A percentile compares a stretch with the other conserved stretches of the same genome.
These are phyloP conservation scores for Ptychodera flava DNA, from an alignment of 35 echinoderm and acorn worm species.

Conservation along the genomic window DNA sequence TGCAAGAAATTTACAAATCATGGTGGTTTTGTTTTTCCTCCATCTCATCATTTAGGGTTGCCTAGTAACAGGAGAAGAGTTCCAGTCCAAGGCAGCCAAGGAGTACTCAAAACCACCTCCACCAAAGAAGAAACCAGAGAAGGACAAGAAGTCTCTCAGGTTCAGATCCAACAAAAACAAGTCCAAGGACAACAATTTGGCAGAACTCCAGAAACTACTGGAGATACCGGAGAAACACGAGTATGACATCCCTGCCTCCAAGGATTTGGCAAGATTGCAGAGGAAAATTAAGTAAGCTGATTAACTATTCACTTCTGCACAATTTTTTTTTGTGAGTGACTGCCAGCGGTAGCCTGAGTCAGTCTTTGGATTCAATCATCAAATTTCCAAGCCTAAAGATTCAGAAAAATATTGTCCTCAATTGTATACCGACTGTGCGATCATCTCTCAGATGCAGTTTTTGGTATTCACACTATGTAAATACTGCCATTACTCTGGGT, in stretches of 20 bases:
- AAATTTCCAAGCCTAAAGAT: background rate
- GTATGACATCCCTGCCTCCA: constrained; percentile 80
- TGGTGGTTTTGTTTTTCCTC: too few species aligned
- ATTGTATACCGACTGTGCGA: background rate
- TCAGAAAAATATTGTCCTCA: background rate
- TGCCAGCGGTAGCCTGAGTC: background rate
- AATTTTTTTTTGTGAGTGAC: background rate
- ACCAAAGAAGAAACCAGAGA: constrained; percentile 26
- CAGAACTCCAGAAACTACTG: constrained; percentile 65
- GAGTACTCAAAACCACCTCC: constrained; percentile 55
- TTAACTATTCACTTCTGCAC: background rate
- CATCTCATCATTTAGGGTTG: too few species aligned
- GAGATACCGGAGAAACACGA: constrained; percentile 63
- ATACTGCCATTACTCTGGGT: too few species aligned
- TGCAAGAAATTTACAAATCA: too few species aligned
- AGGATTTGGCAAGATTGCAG: constrained; percentile 43
- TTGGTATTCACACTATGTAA: background rate
- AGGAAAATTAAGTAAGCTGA: constrained; percentile 80
- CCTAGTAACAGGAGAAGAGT: constrained; percentile 56
- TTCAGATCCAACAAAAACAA: constrained; percentile 20
- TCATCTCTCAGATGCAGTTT: background rate
- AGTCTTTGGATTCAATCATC: background rate
- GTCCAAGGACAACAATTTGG: constrained; percentile 37
- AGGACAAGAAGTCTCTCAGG: constrained; percentile 11
- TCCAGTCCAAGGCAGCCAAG: constrained; percentile 76